Conservation (phyloP, 2,113 vertebrate genomes). For the Psittacula cyanocephala region DNA sequence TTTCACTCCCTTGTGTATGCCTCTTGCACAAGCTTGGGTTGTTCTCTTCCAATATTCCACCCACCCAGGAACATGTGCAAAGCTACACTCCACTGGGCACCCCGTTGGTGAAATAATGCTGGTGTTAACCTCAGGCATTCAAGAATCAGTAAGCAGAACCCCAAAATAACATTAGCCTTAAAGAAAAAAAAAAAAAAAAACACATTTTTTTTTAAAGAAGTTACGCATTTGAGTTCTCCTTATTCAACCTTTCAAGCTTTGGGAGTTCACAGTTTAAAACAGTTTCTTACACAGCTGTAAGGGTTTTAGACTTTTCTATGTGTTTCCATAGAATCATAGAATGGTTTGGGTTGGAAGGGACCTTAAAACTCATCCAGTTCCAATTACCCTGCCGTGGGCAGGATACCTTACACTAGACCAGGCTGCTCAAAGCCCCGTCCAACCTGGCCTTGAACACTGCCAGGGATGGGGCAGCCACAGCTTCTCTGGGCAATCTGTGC, state of each 20-base stretch:
- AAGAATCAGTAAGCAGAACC: background rate
- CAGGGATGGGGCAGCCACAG: background rate
- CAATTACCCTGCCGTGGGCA: background rate
- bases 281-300: background rate
- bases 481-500: background rate
- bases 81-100: background rate
- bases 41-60: background rate
- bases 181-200: background rate
- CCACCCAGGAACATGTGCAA: background rate
- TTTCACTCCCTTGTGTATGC: background rate
- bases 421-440: background rate
- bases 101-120: background rate
- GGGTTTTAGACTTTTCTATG: background rate
- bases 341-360: background rate
- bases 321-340: background rate
- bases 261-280: background rate
- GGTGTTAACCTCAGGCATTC: background rate
- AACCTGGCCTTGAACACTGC: background rate
- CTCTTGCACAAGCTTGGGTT: fast-evolving
- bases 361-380: background rate
- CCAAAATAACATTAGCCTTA: background rate
- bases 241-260: background rate
- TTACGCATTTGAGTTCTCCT: background rate
- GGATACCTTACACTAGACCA: background rate
- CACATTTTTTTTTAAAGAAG: background rate